These are phyloP conservation scores for Listronotus oregonensis DNA, from an alignment of 1,140 invertebrate species.

Conservation along the genomic window DNA sequence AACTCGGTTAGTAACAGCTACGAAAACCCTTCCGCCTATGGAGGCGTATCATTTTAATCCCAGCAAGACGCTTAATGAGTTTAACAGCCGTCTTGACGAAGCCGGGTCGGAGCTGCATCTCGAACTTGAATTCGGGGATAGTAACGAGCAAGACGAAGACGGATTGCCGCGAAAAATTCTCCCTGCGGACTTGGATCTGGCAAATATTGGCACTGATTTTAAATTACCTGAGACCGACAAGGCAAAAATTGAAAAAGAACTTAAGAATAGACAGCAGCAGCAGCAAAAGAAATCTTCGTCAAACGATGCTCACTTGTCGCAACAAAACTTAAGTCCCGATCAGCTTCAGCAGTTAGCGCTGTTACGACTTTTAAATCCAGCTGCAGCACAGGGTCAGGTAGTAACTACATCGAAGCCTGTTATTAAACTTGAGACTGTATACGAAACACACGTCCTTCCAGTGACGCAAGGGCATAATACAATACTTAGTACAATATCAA, in stretches of 20 bases:
- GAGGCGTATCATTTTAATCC: slow-evolving; percentile 85
- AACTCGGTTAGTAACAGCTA: slow-evolving; percentile 82
- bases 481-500: slow-evolving; percentile 74
- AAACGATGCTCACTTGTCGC: slow-evolving; percentile 49
- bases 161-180: slow-evolving; percentile 66
- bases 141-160: slow-evolving; percentile 72
- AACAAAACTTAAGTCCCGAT: slow-evolving; percentile 67
- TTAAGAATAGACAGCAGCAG: slow-evolving; percentile 40
- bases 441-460: slow-evolving; percentile 80
- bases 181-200: slow-evolving; percentile 61
- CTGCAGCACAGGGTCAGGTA: slow-evolving; percentile 66
- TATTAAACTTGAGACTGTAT: slow-evolving; percentile 75
- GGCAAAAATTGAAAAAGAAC: slow-evolving; percentile 60
- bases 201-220: slow-evolving; percentile 70
- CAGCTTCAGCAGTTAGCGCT: slow-evolving; percentile 76
- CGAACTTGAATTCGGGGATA: slow-evolving; percentile 82
- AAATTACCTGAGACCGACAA: slow-evolving; percentile 73
- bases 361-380: slow-evolving; percentile 72
- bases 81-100: slow-evolving; percentile 83
- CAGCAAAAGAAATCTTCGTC: slow-evolving; percentile 59
- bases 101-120: slow-evolving; percentile 85
- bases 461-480: slow-evolving; percentile 75
- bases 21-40: slow-evolving; percentile 84
- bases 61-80: slow-evolving; percentile 85
- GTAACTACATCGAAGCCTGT: slow-evolving; percentile 78